These are phyloP conservation scores for Xiphophorus hellerii DNA, from an alignment of 2,113 vertebrate species.

Conservation along the genomic window DNA sequence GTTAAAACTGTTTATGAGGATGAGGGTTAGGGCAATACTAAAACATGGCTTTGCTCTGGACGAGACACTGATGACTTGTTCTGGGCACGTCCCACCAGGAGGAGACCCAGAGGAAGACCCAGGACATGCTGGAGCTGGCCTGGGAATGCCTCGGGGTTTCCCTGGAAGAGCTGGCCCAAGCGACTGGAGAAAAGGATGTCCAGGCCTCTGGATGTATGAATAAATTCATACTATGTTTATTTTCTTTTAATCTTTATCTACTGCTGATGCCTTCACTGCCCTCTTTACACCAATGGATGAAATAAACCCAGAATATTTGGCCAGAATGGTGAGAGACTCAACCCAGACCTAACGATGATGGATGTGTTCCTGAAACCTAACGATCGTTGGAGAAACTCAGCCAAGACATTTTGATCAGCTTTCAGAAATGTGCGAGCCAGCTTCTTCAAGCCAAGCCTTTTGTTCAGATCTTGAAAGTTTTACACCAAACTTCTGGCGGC, in stretches of 20 bases:
- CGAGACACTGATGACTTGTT: too few relatives aligned
- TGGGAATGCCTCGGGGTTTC: too few relatives aligned
- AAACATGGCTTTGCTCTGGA: too few relatives aligned
- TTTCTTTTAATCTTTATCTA: constrained; percentile 1
- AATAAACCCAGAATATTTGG: constrained; percentile 14
- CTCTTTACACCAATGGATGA: constrained; percentile 3
- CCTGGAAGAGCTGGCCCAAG: too few relatives aligned
- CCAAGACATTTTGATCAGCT: constrained; percentile 47
- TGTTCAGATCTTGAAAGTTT: constrained; percentile 18
- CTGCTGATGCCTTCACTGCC: background rate
- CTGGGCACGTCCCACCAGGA: too few relatives aligned
- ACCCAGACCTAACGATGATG: constrained; percentile 56
- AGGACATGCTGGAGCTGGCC: too few relatives aligned
- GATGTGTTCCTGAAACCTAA: constrained; percentile 50
- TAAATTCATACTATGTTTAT: too few relatives aligned
- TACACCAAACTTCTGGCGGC: constrained; percentile 18
- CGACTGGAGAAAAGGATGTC: too few relatives aligned
- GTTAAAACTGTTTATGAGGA: too few relatives aligned
- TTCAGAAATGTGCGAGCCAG: constrained; percentile 33
- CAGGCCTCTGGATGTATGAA: too few relatives aligned
- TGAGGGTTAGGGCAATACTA: too few relatives aligned
- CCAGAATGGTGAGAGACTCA: constrained; percentile 7
- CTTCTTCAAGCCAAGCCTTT: constrained; percentile 35
- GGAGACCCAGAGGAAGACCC: too few relatives aligned
- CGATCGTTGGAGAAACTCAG: constrained; percentile 28